Conservation (phyloP, 2,888 invertebrate genomes). For the Eupithecia tripunctaria region DNA sequence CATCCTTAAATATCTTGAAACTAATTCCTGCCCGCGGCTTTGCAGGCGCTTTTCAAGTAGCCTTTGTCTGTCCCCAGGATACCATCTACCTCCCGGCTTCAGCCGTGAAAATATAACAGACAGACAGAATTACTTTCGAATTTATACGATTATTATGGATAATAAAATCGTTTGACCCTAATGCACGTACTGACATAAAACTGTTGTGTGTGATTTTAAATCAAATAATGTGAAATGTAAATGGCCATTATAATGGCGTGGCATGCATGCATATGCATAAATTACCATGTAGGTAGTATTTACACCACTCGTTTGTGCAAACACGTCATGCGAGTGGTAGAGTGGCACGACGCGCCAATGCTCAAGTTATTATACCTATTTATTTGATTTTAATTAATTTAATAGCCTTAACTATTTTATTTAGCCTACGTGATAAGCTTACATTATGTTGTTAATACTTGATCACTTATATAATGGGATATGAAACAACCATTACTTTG, state of each 20-base stretch:
- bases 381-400: neutral
- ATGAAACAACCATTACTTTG: too few relatives aligned
- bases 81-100: too few relatives aligned
- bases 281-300: neutral
- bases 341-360: neutral
- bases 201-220: neutral
- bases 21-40: too few relatives aligned
- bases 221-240: neutral
- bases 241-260: neutral
- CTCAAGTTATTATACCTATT: neutral
- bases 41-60: too few relatives aligned
- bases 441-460: neutral
- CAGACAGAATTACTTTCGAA: too few relatives aligned
- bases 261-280: neutral
- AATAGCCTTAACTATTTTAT: conserved; percentile 3
- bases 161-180: neutral
- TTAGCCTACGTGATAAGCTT: neutral
- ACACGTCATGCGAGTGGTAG: neutral
- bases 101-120: too few relatives aligned
- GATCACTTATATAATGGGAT: too few relatives aligned
- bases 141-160: neutral
- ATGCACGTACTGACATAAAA: neutral
- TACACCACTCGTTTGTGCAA: neutral
- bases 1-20: too few relatives aligned
- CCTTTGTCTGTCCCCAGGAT: too few relatives aligned